Evolutionary conservation across 2,113 vertebrate genomes (phyloP).

Genomic region (Solea senegalensis): DNA sequence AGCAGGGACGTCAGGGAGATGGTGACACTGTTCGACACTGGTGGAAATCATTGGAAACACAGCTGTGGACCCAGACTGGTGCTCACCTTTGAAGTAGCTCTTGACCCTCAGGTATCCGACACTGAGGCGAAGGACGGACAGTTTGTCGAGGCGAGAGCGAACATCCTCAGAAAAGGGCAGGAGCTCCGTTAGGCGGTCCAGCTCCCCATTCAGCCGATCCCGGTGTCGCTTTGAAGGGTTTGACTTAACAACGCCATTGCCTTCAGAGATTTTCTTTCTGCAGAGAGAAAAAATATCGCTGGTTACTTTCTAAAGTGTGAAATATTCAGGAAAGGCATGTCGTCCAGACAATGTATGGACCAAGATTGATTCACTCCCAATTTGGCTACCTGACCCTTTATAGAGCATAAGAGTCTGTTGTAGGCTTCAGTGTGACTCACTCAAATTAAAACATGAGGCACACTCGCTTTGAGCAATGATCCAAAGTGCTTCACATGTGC

Average conservation of each 20-base stretch:
- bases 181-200: slow-evolving; percentile 79
- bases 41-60: background rate
- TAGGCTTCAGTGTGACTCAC: slow-evolving; percentile 6
- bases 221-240: slow-evolving; percentile 86
- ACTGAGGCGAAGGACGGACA: slow-evolving; percentile 83
- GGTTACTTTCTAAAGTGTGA: background rate
- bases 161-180: slow-evolving; percentile 83
- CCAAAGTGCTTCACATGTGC: background rate
- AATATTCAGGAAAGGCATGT: background rate
- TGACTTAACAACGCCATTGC: slow-evolving; percentile 73
- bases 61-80: background rate
- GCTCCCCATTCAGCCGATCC: slow-evolving; percentile 85
- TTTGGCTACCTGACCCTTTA: background rate
- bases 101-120: slow-evolving; percentile 86
- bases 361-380: background rate
- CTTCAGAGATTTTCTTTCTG: slow-evolving; percentile 60
- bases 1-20: too few species aligned
- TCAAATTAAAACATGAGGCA: slow-evolving; percentile 3
- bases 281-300: background rate
- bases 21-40: too few species aligned
- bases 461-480: background rate
- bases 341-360: background rate
- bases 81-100: slow-evolving; percentile 81
- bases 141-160: slow-evolving; percentile 80
- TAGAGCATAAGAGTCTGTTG: slow-evolving; percentile 2